These are phyloP conservation scores for Aptenodytes patagonicus DNA, from an alignment of 2,113 vertebrate genomes.

Conservation along the genomic window DNA sequence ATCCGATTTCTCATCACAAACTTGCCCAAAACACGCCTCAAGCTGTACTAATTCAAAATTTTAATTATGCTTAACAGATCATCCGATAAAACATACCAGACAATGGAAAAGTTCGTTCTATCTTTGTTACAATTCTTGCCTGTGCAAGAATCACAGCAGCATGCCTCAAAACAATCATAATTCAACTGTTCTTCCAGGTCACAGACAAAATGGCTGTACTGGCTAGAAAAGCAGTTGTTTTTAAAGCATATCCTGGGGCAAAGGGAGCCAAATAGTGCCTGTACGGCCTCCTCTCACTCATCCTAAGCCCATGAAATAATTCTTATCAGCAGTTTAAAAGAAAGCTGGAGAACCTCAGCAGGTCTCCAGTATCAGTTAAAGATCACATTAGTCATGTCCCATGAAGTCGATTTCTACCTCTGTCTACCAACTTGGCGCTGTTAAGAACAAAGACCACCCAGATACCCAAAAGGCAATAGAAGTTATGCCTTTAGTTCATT, in stretches of 20 bases:
- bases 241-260: background rate
- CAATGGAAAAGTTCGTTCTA: background rate
- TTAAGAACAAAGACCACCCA: background rate
- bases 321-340: background rate
- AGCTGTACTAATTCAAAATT: conserved; percentile 17
- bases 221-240: background rate
- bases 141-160: conserved; percentile 15
- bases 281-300: background rate
- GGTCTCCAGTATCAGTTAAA: background rate
- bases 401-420: background rate
- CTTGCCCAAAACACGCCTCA: conserved; percentile 34
- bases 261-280: background rate
- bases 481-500: background rate
- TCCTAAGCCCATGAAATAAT: background rate
- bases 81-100: conserved; percentile 40
- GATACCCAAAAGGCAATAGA: background rate
- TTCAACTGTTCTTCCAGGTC: background rate
- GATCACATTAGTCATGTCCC: background rate
- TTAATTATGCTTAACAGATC: conserved; percentile 44
- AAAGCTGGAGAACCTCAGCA: background rate
- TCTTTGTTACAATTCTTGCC: conserved; percentile 12
- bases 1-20: conserved; percentile 28
- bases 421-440: background rate
- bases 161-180: background rate
- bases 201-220: background rate